phyloP scores from a whole-genome alignment of 2,113 vertebrate species.

The Cyphomyrus discorhynchus region DNA sequence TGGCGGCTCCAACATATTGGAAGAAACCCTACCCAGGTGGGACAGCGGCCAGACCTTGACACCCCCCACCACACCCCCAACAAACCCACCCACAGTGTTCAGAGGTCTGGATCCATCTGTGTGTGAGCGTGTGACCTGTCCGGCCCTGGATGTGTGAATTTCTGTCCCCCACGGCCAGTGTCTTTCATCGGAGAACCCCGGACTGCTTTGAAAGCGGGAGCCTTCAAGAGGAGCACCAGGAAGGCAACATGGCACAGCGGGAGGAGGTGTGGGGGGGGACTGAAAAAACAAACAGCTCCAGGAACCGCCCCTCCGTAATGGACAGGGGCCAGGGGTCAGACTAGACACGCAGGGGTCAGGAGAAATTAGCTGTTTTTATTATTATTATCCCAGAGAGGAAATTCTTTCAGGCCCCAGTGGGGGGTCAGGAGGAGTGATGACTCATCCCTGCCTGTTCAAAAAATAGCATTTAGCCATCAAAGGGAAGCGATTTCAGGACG shows the following conservation, averaged over 20 bases:
- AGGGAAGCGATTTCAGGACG: conserved; percentile 43
- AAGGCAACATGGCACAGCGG: conserved; percentile 23
- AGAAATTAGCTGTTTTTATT: conserved; percentile 53
- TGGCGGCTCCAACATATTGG: conserved; percentile 16
- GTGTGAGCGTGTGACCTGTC: conserved; percentile 40
- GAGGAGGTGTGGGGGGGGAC: conserved; percentile 19
- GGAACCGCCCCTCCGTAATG: neutral
- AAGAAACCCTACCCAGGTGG: neutral
- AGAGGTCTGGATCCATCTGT: conserved; percentile 60
- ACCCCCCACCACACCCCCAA: conserved; percentile 30
- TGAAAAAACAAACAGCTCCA: conserved; percentile 27
- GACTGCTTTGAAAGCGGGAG: conserved; percentile 44
- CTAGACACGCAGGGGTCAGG: conserved; percentile 40
- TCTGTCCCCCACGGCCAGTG: conserved; percentile 34
- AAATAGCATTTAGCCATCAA: conserved; percentile 45
- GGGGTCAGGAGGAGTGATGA: conserved; percentile 37
- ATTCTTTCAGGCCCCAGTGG: conserved; percentile 42
- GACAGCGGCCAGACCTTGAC: neutral
- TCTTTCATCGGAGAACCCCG: conserved; percentile 46
- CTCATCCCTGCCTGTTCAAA: conserved; percentile 36
- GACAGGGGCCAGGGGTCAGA: conserved; percentile 29
- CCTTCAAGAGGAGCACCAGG: conserved; percentile 26
- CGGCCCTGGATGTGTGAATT: conserved; percentile 34
- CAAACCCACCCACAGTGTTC: conserved; percentile 26
- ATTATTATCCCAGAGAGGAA: conserved; percentile 49